Evolutionary conservation across 2,797 vertebrate genomes (phyloP).

Genomic region (Coracias cyanogaster): DNA sequence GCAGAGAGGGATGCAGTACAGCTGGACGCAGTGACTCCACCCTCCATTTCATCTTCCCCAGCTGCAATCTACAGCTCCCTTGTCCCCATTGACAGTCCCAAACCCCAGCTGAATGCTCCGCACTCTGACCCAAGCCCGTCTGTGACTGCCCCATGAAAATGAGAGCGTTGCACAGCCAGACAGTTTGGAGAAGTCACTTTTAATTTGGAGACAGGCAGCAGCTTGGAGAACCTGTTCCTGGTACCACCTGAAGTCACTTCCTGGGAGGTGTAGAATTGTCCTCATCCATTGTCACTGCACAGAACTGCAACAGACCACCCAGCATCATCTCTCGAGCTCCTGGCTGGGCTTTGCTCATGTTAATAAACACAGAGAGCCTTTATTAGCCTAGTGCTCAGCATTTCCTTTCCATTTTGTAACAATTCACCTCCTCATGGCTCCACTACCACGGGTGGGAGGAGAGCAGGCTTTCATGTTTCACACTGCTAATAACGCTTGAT

Average conservation of each 20-base stretch:
- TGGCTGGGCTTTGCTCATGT: neutral
- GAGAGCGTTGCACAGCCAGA: neutral
- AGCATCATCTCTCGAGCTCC: neutral
- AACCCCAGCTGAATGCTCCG: neutral
- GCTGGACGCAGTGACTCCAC: neutral
- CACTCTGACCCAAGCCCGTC: neutral
- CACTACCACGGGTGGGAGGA: neutral
- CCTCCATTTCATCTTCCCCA: neutral
- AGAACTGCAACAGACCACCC: neutral
- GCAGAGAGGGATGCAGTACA: neutral
- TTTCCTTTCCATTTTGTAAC: neutral
- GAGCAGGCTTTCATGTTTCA: neutral
- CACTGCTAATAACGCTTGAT: neutral
- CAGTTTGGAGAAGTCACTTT: neutral
- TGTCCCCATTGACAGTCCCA: accelerated
- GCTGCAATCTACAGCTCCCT: neutral
- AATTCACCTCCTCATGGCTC: neutral
- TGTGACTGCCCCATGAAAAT: neutral
- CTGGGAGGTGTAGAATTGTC: neutral
- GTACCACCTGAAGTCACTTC: neutral
- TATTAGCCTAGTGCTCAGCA: neutral
- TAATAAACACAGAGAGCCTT: neutral
- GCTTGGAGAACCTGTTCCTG: neutral
- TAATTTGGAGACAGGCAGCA: neutral
- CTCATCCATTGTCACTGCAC: neutral